These are phyloP conservation scores for Apocrypta bakeri DNA, from an alignment of 1,140 invertebrate genomes.

Conservation along the genomic window DNA sequence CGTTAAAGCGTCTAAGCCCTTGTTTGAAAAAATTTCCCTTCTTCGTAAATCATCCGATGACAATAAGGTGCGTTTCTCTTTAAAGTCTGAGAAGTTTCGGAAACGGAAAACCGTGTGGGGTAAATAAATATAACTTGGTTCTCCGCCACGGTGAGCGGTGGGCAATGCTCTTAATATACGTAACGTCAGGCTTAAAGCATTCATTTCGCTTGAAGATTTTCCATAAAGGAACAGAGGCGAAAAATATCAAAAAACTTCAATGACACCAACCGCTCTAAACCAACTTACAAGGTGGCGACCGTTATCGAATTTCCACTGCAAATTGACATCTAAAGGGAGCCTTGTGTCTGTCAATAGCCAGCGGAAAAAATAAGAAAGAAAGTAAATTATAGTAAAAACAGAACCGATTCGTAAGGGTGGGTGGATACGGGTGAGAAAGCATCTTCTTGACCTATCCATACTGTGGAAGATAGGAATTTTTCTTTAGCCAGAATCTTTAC, in stretches of 20 bases:
- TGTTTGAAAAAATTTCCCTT: neutral
- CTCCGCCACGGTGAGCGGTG: neutral
- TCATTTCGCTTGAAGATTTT: neutral
- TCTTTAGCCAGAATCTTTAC: neutral
- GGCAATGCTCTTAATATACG: neutral
- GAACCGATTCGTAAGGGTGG: constrained; percentile 4
- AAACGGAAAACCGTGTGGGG: constrained; percentile 4
- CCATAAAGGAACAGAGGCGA: neutral
- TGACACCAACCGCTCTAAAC: neutral
- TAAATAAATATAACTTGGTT: neutral
- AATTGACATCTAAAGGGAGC: constrained; percentile 33
- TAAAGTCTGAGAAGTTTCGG: neutral
- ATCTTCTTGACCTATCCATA: neutral
- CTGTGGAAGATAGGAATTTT: neutral
- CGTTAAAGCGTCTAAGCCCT: neutral
- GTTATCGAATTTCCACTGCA: constrained; percentile 34
- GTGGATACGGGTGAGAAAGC: neutral
- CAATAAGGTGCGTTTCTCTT: neutral
- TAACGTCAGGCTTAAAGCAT: neutral
- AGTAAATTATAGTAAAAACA: constrained; percentile 2
- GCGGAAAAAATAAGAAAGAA: constrained; percentile 1
- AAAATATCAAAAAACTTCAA: neutral
- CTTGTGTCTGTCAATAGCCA: neutral
- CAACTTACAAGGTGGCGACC: neutral
- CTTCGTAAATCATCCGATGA: neutral